Conservation (phyloP, 2,113 vertebrate species). For the Syngnathoides biaculeatus region DNA sequence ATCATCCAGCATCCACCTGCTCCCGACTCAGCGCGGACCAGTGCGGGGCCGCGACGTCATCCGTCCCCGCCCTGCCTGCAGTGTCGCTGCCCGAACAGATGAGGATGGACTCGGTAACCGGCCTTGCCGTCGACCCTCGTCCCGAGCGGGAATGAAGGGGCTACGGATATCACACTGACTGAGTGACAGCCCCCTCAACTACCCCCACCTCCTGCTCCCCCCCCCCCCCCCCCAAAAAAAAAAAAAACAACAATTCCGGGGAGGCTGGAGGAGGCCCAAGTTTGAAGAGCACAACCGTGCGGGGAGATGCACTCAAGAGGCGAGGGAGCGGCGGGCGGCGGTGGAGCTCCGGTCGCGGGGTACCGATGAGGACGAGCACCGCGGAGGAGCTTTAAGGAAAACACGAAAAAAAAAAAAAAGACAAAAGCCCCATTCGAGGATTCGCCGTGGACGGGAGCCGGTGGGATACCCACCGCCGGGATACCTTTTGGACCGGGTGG, state of each 20-base stretch:
- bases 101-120: slow-evolving; percentile 58
- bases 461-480: slow-evolving; percentile 16
- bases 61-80: slow-evolving; percentile 75
- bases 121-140: slow-evolving; percentile 49
- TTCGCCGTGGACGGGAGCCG: slow-evolving; percentile 7
- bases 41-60: slow-evolving; percentile 70
- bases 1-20: slow-evolving; percentile 55
- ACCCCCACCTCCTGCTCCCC: not conserved
- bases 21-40: slow-evolving; percentile 61
- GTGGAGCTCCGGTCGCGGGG: slow-evolving; percentile 42
- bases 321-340: slow-evolving; percentile 42
- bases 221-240: not conserved
- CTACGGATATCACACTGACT: slow-evolving; percentile 6
- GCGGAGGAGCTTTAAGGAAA: slow-evolving; percentile 37
- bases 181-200: slow-evolving; percentile 3
- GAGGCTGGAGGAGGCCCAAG: not conserved
- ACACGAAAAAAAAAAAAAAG: slow-evolving; percentile 3
- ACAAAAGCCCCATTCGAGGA: not conserved
- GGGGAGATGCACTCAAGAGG: slow-evolving; percentile 29
- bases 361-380: slow-evolving; percentile 23
- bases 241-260: too few species aligned
- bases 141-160: slow-evolving; percentile 27
- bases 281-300: not conserved
- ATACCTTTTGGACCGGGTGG: slow-evolving; percentile 56
- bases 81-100: slow-evolving; percentile 48